Evolutionary conservation across 2,797 vertebrate species (phyloP).

Genomic region (Galaxias olidus): DNA sequence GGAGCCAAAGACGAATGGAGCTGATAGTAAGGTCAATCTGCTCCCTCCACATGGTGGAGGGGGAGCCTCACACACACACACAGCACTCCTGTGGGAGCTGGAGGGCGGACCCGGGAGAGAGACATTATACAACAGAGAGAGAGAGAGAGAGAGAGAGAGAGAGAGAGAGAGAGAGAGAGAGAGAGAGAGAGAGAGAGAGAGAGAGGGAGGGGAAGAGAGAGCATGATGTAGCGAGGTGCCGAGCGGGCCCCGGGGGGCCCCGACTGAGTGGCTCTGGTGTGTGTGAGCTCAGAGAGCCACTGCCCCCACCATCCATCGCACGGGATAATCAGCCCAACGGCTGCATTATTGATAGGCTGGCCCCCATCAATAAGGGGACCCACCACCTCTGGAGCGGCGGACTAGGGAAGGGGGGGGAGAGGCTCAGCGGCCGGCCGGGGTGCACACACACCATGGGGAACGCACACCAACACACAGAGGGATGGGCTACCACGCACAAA

Average conservation of each 20-base stretch:
- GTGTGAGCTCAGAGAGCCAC: constrained; percentile 48
- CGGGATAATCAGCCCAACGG: constrained; percentile 72
- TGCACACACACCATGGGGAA: too few species aligned
- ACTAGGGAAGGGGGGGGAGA: constrained; percentile 30
- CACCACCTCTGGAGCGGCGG: constrained; percentile 51
- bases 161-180: constrained; percentile 19
- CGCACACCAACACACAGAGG: too few species aligned
- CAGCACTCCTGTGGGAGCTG: too few species aligned
- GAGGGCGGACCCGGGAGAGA: neutral
- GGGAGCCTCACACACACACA: neutral
- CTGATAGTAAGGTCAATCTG: too few species aligned
- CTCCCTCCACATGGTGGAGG: neutral
- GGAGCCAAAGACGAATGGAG: too few species aligned
- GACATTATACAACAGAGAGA: too few species aligned
- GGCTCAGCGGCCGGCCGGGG: constrained; percentile 17
- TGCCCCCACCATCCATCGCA: constrained; percentile 62
- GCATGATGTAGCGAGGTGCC: too few species aligned
- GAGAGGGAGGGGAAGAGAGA: constrained; percentile 15
- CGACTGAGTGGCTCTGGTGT: constrained; percentile 50
- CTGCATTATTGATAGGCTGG: constrained; percentile 75
- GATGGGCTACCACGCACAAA: too few species aligned
- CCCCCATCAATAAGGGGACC: constrained; percentile 71
- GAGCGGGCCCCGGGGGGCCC: too few species aligned
- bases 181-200: constrained; percentile 33
- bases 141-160: constrained; percentile 8